Evolutionary conservation across 2,797 vertebrate genomes (phyloP).

Genomic region (Spinus olivaceus): DNA sequence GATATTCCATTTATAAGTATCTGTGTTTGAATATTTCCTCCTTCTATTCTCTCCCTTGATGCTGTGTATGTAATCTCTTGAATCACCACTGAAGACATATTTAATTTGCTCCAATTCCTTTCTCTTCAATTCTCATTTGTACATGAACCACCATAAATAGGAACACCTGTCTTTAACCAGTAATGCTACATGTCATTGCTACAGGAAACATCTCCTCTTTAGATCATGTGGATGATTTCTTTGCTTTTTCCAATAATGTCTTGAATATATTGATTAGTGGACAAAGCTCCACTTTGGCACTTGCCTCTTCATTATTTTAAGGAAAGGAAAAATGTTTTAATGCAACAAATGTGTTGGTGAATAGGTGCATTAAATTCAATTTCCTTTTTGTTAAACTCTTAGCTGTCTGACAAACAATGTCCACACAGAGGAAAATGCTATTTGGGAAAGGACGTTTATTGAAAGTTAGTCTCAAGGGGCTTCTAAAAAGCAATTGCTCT

Average conservation of each 20-base stretch:
- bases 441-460: neutral
- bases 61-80: neutral
- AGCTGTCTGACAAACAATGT: neutral
- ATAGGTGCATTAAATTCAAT: neutral
- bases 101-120: conserved; percentile 6
- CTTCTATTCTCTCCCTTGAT: neutral
- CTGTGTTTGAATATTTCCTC: neutral
- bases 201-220: neutral
- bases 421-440: neutral
- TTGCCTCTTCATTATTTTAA: neutral
- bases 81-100: neutral
- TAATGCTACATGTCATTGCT: neutral
- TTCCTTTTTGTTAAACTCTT: neutral
- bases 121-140: neutral
- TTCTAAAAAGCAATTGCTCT: neutral
- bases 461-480: neutral
- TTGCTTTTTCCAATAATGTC: neutral
- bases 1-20: neutral
- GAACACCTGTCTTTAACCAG: neutral
- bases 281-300: neutral
- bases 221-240: neutral
- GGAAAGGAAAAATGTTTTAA: neutral
- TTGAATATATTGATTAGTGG: neutral
- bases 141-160: neutral
- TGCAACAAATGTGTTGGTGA: neutral